Conservation (phyloP, 2,888 invertebrate genomes). For the Dendrolimus houi region DNA sequence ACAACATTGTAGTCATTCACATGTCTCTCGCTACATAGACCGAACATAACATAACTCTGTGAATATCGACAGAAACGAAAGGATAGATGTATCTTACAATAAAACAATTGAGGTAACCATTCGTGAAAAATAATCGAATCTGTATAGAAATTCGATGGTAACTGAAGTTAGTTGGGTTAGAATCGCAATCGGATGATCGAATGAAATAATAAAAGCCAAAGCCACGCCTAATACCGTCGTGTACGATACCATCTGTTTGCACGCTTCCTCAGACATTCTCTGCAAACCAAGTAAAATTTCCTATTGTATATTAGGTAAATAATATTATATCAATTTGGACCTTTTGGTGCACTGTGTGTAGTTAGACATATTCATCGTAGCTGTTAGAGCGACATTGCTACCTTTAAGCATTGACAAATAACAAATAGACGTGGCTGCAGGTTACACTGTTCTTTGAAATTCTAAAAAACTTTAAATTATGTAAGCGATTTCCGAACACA, state of each 20-base stretch:
- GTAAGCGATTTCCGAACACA: too few relatives aligned
- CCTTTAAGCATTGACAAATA: neutral
- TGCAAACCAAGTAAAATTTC: slow-evolving; percentile 81
- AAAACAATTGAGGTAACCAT: slow-evolving; percentile 24
- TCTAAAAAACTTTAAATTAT: too few relatives aligned
- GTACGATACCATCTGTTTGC: slow-evolving; percentile 86
- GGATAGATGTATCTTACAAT: slow-evolving; percentile 37
- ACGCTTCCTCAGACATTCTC: slow-evolving; percentile 89
- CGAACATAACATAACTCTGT: slow-evolving; percentile 57
- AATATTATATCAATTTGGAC: slow-evolving; percentile 16
- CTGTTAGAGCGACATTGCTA: slow-evolving; percentile 20
- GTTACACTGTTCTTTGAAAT: too few relatives aligned
- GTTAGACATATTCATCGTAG: slow-evolving; percentile 27
- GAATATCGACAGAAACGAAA: slow-evolving; percentile 39
- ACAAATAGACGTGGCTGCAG: too few relatives aligned
- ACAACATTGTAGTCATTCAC: slow-evolving; percentile 55
- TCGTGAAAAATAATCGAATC: slow-evolving; percentile 37
- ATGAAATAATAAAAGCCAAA: slow-evolving; percentile 70
- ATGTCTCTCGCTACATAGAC: slow-evolving; percentile 62
- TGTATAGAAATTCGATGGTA: slow-evolving; percentile 43
- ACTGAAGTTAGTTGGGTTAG: slow-evolving; percentile 67
- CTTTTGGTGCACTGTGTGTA: slow-evolving; percentile 29
- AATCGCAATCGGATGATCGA: slow-evolving; percentile 64
- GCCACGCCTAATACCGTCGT: slow-evolving; percentile 69
- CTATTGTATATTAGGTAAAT: slow-evolving; percentile 43